These are phyloP conservation scores for Mirza zaza DNA, from an alignment of 2,113 vertebrate species.

Conservation along the genomic window DNA sequence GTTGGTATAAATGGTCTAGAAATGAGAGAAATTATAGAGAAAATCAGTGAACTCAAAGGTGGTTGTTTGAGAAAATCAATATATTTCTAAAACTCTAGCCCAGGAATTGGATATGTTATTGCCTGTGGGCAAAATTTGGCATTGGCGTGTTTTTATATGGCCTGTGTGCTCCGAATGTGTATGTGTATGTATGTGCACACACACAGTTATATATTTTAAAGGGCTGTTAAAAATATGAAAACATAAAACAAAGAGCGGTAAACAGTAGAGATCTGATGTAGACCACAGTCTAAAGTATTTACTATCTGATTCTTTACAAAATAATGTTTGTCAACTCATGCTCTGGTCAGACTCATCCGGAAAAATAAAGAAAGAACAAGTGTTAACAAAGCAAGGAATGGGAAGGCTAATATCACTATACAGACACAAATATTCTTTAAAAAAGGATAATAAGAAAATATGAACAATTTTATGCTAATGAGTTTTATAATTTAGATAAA, in stretches of 20 bases:
- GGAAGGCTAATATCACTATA: not conserved
- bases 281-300: not conserved
- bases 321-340: not conserved
- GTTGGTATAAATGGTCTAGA: not conserved
- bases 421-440: not conserved
- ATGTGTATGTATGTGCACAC: not conserved
- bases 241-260: not conserved
- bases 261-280: not conserved
- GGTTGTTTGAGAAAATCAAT: not conserved
- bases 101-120: not conserved
- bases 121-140: not conserved
- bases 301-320: not conserved
- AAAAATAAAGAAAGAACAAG: not conserved
- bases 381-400: not conserved
- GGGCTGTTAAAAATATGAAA: not conserved
- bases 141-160: not conserved
- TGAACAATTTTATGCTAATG: not conserved
- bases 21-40: not conserved
- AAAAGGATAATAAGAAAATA: not conserved
- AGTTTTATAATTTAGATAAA: not conserved
- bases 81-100: not conserved
- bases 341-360: not conserved
- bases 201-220: not conserved
- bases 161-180: not conserved
- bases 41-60: not conserved